Conservation (phyloP, 2,888 invertebrate species). For the Alloplasta piceator region DNA sequence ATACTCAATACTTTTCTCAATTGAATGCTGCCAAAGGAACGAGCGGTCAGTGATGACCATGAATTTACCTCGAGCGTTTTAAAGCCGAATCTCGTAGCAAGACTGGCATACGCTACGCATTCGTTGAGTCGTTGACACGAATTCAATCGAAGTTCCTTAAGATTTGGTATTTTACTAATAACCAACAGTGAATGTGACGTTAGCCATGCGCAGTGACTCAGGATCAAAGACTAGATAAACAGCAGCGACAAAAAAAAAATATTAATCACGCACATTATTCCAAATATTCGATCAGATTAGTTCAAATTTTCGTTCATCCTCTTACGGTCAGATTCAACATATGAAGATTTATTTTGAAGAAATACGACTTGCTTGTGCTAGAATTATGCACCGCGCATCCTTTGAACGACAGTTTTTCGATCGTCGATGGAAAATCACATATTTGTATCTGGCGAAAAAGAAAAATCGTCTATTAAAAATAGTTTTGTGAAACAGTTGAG, state of each 20-base stretch:
- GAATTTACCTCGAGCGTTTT: slow-evolving; percentile 84
- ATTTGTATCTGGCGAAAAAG: slow-evolving; percentile 85
- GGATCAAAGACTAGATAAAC: slow-evolving; percentile 86
- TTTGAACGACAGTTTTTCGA: slow-evolving; percentile 86
- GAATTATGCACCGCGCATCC: slow-evolving; percentile 84
- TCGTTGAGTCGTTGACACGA: slow-evolving; percentile 88
- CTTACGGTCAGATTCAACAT: slow-evolving; percentile 85
- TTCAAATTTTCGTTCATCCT: background rate
- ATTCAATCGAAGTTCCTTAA: slow-evolving; percentile 87
- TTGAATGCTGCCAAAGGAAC: background rate
- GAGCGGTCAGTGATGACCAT: background rate
- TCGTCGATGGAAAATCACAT: slow-evolving; percentile 86
- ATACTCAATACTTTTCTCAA: background rate
- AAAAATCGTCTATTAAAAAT: background rate
- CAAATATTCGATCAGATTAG: background rate
- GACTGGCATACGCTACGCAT: slow-evolving; percentile 90
- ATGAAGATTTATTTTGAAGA: slow-evolving; percentile 85
- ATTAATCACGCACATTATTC: slow-evolving; percentile 5
- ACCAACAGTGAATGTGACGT: slow-evolving; percentile 89
- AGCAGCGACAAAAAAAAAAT: background rate
- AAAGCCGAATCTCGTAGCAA: slow-evolving; percentile 90
- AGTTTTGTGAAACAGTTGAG: slow-evolving; percentile 4
- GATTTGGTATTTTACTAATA: slow-evolving; percentile 87
- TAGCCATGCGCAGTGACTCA: slow-evolving; percentile 91
- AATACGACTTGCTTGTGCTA: slow-evolving; percentile 84